Evolutionary conservation across 2,113 vertebrate genomes (phyloP), one percentile per base, ranked within the genome.

Genomic region (Catagonus wagneri): DNA sequence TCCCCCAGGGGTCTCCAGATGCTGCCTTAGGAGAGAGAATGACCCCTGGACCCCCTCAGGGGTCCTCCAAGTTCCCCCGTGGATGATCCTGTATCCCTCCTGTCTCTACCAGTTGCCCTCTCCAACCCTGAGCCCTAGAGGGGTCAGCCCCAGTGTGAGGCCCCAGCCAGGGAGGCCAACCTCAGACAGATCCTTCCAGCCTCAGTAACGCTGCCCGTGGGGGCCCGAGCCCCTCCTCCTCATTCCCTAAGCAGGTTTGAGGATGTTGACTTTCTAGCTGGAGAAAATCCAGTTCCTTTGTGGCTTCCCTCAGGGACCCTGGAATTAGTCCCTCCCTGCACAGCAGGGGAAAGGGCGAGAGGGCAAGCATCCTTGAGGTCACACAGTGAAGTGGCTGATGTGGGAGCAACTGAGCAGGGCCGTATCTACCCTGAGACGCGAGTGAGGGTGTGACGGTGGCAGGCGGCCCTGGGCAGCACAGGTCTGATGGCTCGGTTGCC

Each of bases 351-450:
- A 22, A n/a, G 12, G 29, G 74, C 69, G 78, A 52, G 75, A 83
- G 15, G 69, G 60, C 50, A 89, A 63, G 50, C 34, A 4, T 15
- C 56, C 61, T 93, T 0, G 4, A 66, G 16, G 83, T n/a, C 52
- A n/a, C 36, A 27, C 66, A 34, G 76, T 3, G 52, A 58, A 13
- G 52, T 34, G 54, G 71, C 44, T 1, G 4, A 27, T n/a, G 17
- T 72, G 44, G 36, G 2, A 84, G 54, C 34, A 12, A 27, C 23
- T 29, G 89, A 79, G 69, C 75, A 6, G 16, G 50, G 36, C 69
- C 7, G 1, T 16, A 1, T 36, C 65, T 69, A 66, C 54, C 76
- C 19, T 0, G 0, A 50, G 50, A 25, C 39, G 0, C 1, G 39
- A 32, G 32, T 23, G 32, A 34, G 60, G 39, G 25, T 20, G 16